A percentile compares a stretch with the other conserved stretches of the same genome.
Conservation (phyloP, 1,140 invertebrate species). For the Rhynchophorus ferrugineus region DNA sequence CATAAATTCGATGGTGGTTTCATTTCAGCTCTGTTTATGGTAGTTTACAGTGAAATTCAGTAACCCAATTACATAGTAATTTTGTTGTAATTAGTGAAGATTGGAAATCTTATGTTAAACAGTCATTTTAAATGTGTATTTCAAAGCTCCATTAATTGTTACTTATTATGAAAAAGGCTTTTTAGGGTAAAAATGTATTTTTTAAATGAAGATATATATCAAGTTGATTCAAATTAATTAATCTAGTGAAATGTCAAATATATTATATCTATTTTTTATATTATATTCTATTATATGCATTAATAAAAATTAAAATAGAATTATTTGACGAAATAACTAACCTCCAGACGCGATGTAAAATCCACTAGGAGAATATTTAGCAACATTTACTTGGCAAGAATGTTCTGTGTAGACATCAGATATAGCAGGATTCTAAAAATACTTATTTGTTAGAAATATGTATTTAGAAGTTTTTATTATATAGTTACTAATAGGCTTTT, state of each 20-base stretch:
- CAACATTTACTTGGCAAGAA: constrained; percentile 87
- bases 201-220: constrained; percentile 1
- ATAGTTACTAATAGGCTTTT: background rate
- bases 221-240: background rate
- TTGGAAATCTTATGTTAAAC: no score
- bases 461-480: background rate
- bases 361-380: constrained; percentile 96
- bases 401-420: constrained; percentile 97
- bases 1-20: no score
- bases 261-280: background rate
- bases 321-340: constrained; percentile 41
- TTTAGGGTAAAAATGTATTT: background rate
- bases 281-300: background rate
- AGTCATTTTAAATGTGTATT: no score
- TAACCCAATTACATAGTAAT: no score
- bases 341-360: constrained; percentile 98
- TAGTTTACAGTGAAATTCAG: no score
- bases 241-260: background rate
- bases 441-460: no score
- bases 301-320: background rate
- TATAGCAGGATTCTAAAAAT: constrained; percentile 74
- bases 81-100: no score
- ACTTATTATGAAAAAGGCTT: no score
- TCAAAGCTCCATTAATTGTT: no score
- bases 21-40: no score